phyloP scores from a whole-genome alignment of 2,113 vertebrate genomes.

The Brevimyrus niger region DNA sequence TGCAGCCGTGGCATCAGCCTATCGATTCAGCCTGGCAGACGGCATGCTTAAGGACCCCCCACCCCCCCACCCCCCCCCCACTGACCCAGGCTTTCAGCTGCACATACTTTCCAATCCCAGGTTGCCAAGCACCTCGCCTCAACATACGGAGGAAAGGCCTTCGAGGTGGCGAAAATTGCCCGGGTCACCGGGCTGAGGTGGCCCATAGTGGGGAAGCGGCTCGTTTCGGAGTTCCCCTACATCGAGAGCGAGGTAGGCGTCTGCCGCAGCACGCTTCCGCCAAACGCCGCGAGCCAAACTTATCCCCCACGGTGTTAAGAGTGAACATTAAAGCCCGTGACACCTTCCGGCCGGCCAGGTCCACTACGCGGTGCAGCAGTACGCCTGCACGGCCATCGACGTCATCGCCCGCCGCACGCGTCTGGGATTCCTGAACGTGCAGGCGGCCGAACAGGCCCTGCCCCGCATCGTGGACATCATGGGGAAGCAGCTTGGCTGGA shows the following conservation, averaged over 20 bases:
- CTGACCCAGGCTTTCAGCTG: conserved; percentile 35
- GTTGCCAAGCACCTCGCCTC: conserved; percentile 78
- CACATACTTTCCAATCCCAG: conserved; percentile 51
- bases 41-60: neutral
- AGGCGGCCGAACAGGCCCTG: conserved; percentile 92
- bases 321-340: neutral
- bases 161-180: conserved; percentile 68
- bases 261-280: neutral
- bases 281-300: neutral
- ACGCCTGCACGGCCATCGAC: conserved; percentile 86
- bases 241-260: conserved; percentile 66
- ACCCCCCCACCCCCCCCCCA: no score
- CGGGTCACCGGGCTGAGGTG: conserved; percentile 66
- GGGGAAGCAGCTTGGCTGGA: conserved; percentile 82
- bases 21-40: neutral
- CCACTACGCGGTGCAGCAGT: conserved; percentile 81
- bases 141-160: conserved; percentile 62
- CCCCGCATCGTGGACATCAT: conserved; percentile 87
- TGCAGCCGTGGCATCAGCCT: conserved; percentile 16
- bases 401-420: conserved; percentile 84
- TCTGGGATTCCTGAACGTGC: conserved; percentile 87
- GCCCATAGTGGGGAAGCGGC: conserved; percentile 69
- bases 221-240: conserved; percentile 68
- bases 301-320: neutral
- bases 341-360: conserved; percentile 56